Conservation (phyloP, 2,888 invertebrate species). For the Stegophylla sp. region DNA sequence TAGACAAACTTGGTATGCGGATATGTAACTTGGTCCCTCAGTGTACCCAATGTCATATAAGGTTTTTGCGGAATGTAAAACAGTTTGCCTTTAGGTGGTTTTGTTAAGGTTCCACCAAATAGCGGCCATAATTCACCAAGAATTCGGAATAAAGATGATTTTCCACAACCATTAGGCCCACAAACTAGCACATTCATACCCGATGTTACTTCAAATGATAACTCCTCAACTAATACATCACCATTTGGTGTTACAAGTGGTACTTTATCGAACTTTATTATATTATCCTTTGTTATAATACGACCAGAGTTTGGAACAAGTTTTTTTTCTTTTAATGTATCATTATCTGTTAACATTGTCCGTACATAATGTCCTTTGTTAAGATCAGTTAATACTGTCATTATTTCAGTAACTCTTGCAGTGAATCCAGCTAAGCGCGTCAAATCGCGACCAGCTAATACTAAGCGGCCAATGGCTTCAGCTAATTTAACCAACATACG, state of each 20-base stretch:
- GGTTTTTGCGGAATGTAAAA: conserved; percentile 98
- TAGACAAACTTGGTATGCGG: conserved; percentile 40
- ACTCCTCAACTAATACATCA: conserved; percentile 86
- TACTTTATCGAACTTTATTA: conserved; percentile 90
- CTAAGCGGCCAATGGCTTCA: conserved; percentile 93
- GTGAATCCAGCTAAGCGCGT: conserved; percentile 94
- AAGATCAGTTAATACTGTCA: conserved; percentile 82
- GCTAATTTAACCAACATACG: conserved; percentile 95
- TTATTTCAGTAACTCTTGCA: conserved; percentile 87
- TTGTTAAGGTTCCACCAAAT: conserved; percentile 90
- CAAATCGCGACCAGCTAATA: conserved; percentile 92
- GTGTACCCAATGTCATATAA: conserved; percentile 95
- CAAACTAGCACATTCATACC: conserved; percentile 98
- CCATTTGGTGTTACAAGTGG: conserved; percentile 98
- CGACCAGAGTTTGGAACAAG: conserved; percentile 78
- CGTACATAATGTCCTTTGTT: conserved; percentile 79
- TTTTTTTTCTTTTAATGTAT: conserved; percentile 3
- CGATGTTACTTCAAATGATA: conserved; percentile 89
- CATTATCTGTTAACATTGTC: conserved; percentile 72
- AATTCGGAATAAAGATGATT: conserved; percentile 94
- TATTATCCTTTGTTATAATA: conserved; percentile 83
- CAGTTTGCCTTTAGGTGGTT: conserved; percentile 92
- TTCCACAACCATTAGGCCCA: conserved; percentile 98
- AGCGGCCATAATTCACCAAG: conserved; percentile 97
- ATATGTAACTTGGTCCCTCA: conserved; percentile 81